A percentile compares a stretch with the other conserved stretches of the same genome.
Conservation (phyloP, 1,140 invertebrate species). For the Rhagoletis zephyria region DNA sequence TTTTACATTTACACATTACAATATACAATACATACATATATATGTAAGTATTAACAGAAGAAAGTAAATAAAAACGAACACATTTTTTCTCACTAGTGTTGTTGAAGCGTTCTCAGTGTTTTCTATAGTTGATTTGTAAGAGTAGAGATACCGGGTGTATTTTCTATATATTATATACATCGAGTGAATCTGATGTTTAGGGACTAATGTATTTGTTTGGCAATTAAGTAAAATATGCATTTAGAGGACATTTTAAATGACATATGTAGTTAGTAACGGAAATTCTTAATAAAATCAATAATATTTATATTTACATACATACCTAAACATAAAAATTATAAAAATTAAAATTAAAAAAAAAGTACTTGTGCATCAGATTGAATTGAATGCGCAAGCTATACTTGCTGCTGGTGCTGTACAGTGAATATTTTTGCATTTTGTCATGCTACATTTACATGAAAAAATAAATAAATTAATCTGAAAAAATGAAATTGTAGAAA, state of each 20-base stretch:
- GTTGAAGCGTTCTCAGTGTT: background rate
- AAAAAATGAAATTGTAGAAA: conserved; percentile 33
- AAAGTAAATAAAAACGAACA: background rate
- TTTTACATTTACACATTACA: background rate
- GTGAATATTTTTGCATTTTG: conserved; percentile 27
- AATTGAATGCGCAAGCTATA: background rate
- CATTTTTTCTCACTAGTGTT: background rate
- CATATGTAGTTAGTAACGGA: background rate
- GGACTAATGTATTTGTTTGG: background rate
- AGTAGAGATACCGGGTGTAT: background rate
- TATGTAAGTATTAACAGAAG: background rate
- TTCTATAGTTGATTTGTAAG: background rate
- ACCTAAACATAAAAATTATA: background rate
- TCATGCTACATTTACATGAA: conserved; percentile 40
- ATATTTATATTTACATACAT: background rate
- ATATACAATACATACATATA: background rate
- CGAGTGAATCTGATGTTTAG: background rate
- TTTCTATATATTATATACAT: background rate
- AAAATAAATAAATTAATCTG: background rate
- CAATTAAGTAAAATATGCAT: background rate
- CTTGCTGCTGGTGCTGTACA: conserved; percentile 39
- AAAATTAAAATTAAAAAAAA: background rate
- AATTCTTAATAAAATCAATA: background rate
- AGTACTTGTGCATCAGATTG: background rate
- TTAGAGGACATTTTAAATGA: background rate